Evolutionary conservation across 37 sponge, comb jelly and placozoan species (phyloP).

Genomic region (Petrosia ficiformis): DNA sequence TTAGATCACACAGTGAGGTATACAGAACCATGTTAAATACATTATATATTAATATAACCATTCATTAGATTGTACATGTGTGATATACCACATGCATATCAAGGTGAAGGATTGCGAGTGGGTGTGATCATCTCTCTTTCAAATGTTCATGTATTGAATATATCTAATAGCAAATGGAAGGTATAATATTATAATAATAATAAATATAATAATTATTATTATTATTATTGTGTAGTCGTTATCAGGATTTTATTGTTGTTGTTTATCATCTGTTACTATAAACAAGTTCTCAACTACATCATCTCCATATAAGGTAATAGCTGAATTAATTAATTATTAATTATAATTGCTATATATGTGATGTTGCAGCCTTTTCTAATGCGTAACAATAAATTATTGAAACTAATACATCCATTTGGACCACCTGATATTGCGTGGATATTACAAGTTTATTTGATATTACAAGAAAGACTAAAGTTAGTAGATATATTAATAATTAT

Average conservation of each 20-base stretch:
- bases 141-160: not conserved
- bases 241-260: constrained; percentile 13
- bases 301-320: constrained; percentile 2
- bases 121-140: constrained; percentile 13
- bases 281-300: constrained; percentile 5
- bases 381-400: constrained; percentile 1
- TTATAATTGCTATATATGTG: not conserved
- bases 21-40: not conserved
- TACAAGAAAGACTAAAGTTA: not conserved
- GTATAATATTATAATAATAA: not conserved
- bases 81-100: too few species aligned
- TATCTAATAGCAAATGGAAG: not conserved
- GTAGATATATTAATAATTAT: too few species aligned
- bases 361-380: constrained; percentile 13
- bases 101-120: constrained; percentile 29
- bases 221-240: not conserved
- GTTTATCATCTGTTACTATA: not conserved
- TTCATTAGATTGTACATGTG: too few species aligned
- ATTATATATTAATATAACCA: too few species aligned
- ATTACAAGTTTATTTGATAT: not conserved
- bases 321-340: not conserved
- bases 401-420: not conserved
- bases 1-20: constrained; percentile 39
- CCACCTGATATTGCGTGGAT: constrained; percentile 23
- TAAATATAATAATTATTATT: not conserved